phyloP scores from a whole-genome alignment of 2,113 vertebrate genomes.

The Rhadina sibilatrix region DNA sequence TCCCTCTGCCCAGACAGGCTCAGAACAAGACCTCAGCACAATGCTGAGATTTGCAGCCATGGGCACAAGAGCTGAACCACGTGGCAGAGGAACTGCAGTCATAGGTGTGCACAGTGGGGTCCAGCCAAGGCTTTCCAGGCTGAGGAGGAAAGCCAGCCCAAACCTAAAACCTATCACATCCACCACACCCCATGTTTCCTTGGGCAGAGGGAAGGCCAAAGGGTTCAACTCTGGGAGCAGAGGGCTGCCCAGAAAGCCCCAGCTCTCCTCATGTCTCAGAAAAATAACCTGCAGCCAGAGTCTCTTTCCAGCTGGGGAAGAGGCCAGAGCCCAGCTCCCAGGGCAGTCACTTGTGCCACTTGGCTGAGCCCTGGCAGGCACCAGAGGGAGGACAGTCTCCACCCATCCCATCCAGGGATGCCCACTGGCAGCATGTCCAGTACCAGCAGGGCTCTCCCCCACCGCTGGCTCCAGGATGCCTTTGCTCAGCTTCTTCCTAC shows the following conservation, averaged over 20 bases:
- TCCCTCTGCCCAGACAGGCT: background rate
- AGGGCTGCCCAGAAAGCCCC: rapidly evolving
- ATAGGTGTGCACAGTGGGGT: background rate
- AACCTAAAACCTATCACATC: background rate
- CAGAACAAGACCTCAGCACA: background rate
- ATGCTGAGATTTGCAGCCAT: rapidly evolving
- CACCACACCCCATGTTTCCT: background rate
- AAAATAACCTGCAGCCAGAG: background rate
- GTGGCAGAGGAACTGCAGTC: background rate
- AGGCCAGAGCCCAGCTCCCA: background rate
- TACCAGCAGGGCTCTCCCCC: background rate
- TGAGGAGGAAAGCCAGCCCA: background rate
- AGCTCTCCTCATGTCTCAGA: background rate
- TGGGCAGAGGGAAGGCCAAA: background rate
- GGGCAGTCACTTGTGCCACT: background rate
- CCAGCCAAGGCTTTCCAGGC: rapidly evolving
- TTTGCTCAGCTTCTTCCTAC: background rate
- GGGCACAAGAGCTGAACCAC: rapidly evolving
- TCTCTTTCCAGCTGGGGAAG: background rate
- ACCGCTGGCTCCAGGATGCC: background rate
- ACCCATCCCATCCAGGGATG: background rate
- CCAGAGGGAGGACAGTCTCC: background rate
- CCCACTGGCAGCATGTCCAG: rapidly evolving
- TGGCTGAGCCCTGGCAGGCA: background rate
- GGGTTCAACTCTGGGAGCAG: background rate